These are phyloP conservation scores for Cebidichthys violaceus DNA, from an alignment of 2,113 vertebrate species.

Conservation along the genomic window DNA sequence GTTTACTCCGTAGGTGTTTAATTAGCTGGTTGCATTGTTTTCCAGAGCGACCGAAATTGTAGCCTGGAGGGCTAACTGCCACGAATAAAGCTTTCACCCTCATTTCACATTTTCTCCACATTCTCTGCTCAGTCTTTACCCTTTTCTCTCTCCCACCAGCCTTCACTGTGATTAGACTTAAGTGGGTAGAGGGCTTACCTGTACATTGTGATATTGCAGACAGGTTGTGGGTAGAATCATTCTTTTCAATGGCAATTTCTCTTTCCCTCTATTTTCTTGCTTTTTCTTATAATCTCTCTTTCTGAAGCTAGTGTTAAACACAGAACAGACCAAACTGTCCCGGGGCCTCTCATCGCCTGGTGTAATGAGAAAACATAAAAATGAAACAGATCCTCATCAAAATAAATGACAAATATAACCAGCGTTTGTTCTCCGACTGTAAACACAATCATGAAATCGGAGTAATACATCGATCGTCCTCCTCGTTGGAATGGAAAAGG, in stretches of 20 bases:
- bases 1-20: constrained; percentile 57
- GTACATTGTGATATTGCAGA: constrained; percentile 16
- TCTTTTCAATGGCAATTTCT: neutral
- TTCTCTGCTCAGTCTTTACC: neutral
- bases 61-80: constrained; percentile 5
- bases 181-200: constrained; percentile 21
- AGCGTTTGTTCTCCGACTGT: constrained; percentile 33
- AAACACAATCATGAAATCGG: constrained; percentile 37
- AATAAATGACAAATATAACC: constrained; percentile 46
- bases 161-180: constrained; percentile 10
- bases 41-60: constrained; percentile 41
- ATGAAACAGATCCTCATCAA: constrained; percentile 38
- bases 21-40: constrained; percentile 62
- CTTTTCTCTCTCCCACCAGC: constrained; percentile 12
- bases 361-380: constrained; percentile 58
- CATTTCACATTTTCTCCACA: neutral
- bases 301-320: constrained; percentile 22
- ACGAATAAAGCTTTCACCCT: constrained; percentile 26
- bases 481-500: constrained; percentile 9
- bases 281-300: neutral
- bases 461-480: constrained; percentile 31
- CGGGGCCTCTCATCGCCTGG: constrained; percentile 30
- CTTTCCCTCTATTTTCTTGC: neutral
- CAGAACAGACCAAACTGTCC: constrained; percentile 32
- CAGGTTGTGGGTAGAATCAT: neutral